Base-by-base conservation (phyloP, 2,888 invertebrate species). In the Antheraea assamensis region DNA sequence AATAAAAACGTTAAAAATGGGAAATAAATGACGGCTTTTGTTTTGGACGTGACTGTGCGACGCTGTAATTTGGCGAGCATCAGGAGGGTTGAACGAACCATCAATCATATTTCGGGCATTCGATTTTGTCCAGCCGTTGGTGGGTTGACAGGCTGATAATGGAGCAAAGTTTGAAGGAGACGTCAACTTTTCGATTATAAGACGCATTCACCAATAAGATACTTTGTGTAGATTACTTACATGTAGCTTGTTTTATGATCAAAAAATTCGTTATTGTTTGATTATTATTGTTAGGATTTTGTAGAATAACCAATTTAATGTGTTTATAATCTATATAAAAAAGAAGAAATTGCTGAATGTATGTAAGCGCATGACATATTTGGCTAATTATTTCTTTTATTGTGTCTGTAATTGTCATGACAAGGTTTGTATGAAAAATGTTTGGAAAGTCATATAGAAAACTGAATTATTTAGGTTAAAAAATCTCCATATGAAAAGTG, bases 21-120 rank as follows among this genome's bases (percentile, higher is more conserved):
- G 74, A 71, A 78, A 76, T 82, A 79, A 79, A 80, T 75, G 76
- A 79, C 78, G 74, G 78, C 79, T 81, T 83, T 83, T 84, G 82
- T 84, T 81, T 81, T 76, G 77, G 73, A 72, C 78, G 78, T 80
- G 76, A 78, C 76, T 74, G 75, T 72, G 76, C 76, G 76, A 74
- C 74, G 72, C 74, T 76, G 75, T 78, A 82, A 81, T 83, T 85
- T 83, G 81, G 81, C 82, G 80, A 79, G 79, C 79, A 77, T 78
- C 80, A 79, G 75, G 75, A 75, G 76, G 79, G 79, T 78, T 75
- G 75, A 73, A 76, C 71, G 74, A 75, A 75, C 75, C 85, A 89
- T 89, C 87, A 85, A 88, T 89, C 89, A 89, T 83, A 80, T 85
- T 87, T 83, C 87, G 35, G 89, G 87, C 88, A 83, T 87, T 88